A percentile compares a stretch with the other conserved stretches of the same genome.
phyloP scores from a whole-genome alignment of 2,888 invertebrate species.

The Latheticus oryzae region DNA sequence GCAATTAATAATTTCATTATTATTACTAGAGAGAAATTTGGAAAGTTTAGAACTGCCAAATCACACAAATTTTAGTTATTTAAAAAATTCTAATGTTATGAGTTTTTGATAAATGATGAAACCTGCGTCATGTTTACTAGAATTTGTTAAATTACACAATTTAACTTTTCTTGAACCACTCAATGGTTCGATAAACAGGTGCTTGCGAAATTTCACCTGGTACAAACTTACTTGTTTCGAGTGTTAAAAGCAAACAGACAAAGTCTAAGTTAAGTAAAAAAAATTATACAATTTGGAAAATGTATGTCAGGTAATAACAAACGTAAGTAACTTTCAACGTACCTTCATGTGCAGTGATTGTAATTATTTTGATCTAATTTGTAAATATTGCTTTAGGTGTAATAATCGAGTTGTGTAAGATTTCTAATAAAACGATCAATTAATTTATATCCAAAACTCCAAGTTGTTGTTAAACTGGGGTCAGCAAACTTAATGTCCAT shows the following conservation, averaged over 20 bases:
- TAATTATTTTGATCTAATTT: slow-evolving; percentile 33
- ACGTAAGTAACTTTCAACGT: slow-evolving; percentile 30
- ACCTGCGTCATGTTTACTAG: slow-evolving; percentile 21
- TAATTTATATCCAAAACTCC: slow-evolving; percentile 6
- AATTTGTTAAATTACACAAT: slow-evolving; percentile 27
- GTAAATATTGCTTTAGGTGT: slow-evolving; percentile 15
- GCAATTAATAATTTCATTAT: slow-evolving; percentile 4
- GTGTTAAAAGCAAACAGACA: no score
- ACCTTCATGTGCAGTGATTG: slow-evolving; percentile 29
- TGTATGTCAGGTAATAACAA: slow-evolving; percentile 23
- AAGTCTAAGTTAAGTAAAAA: no score
- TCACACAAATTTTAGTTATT: no score
- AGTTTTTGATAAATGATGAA: slow-evolving; percentile 23
- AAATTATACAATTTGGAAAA: slow-evolving; percentile 17
- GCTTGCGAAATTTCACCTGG: slow-evolving; percentile 23
- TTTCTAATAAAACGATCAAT: slow-evolving; percentile 8
- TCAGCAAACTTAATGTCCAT: slow-evolving; percentile 4
- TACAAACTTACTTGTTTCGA: slow-evolving; percentile 1
- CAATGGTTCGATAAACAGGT: slow-evolving; percentile 28
- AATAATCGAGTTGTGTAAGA: slow-evolving; percentile 16
- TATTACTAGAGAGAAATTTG: slow-evolving; percentile 34
- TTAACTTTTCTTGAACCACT: slow-evolving; percentile 26
- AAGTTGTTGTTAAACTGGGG: background rate
- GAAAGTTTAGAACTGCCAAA: slow-evolving; percentile 32
- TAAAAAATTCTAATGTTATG: no score